phyloP scores from a whole-genome alignment of 2,888 invertebrate species.

The Drosophila fungiperda region DNA sequence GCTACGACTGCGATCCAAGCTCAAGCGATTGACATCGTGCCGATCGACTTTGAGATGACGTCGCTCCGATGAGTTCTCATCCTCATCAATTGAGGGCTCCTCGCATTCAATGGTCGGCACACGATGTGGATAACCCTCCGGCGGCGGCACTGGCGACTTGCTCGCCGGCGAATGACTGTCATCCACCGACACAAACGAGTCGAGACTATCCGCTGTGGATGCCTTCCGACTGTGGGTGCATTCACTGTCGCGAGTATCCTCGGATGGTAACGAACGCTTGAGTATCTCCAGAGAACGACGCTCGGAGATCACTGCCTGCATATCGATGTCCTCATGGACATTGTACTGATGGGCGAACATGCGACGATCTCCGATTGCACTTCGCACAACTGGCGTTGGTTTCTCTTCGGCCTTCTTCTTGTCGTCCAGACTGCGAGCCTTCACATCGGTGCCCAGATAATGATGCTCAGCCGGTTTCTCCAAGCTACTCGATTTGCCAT shows the following conservation, averaged over 20 bases:
- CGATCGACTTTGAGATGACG: constrained; percentile 82
- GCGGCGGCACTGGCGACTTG: constrained; percentile 76
- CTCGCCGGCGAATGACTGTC: constrained; percentile 88
- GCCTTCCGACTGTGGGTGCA: constrained; percentile 83
- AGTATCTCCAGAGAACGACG: constrained; percentile 88
- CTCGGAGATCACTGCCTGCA: constrained; percentile 88
- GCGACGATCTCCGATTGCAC: constrained; percentile 81
- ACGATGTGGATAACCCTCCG: constrained; percentile 80
- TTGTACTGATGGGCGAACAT: constrained; percentile 84
- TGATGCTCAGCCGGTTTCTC: constrained; percentile 88
- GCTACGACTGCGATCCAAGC: constrained; percentile 87
- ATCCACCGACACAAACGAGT: constrained; percentile 86
- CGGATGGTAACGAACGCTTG: constrained; percentile 86
- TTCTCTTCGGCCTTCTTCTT: constrained; percentile 86
- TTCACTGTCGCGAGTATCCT: constrained; percentile 84
- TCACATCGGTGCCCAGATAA: constrained; percentile 87
- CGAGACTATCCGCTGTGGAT: constrained; percentile 86
- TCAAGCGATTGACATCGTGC: constrained; percentile 82
- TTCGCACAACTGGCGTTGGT: constrained; percentile 64
- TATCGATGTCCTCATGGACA: constrained; percentile 86
- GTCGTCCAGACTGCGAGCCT: constrained; percentile 89
- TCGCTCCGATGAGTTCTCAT: constrained; percentile 82
- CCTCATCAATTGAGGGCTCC: constrained; percentile 84
- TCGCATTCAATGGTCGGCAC: constrained; percentile 85
- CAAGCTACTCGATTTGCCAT: constrained; percentile 88